phyloP scores from a whole-genome alignment of 1,140 invertebrate species.

The Pygmarrhopalites habei region DNA sequence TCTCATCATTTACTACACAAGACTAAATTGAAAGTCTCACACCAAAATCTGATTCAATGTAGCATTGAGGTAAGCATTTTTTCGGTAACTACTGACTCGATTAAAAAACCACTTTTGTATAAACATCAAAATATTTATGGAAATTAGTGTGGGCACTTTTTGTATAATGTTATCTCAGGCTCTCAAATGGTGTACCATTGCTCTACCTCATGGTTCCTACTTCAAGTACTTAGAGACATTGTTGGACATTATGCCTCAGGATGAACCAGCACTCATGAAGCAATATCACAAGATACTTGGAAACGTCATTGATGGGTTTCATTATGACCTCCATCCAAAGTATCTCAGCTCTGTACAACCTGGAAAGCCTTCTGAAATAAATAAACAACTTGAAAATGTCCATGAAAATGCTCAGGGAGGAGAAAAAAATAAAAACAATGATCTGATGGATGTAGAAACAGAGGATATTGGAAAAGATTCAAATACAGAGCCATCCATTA shows the following conservation, averaged over 20 bases:
- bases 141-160: neutral
- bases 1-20: neutral
- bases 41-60: neutral
- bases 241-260: neutral
- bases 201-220: conserved; percentile 2
- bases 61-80: neutral
- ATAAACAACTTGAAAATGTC: neutral
- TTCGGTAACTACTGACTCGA: too few species aligned
- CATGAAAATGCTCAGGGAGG: neutral
- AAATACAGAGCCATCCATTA: neutral
- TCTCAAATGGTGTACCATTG: neutral
- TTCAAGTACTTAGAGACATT: conserved; percentile 4
- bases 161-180: neutral
- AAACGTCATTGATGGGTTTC: neutral
- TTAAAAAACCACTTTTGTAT: neutral
- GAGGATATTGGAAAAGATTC: neutral
- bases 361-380: too few species aligned
- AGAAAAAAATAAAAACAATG: neutral
- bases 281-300: conserved; percentile 9
- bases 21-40: neutral
- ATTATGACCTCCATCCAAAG: neutral
- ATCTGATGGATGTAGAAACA: neutral
- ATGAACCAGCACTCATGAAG: neutral
- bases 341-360: neutral
- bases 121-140: neutral